Evolutionary conservation across 2,888 invertebrate genomes (phyloP), one percentile per base, ranked within the genome.

Genomic region (Stomorhina lunata): DNA sequence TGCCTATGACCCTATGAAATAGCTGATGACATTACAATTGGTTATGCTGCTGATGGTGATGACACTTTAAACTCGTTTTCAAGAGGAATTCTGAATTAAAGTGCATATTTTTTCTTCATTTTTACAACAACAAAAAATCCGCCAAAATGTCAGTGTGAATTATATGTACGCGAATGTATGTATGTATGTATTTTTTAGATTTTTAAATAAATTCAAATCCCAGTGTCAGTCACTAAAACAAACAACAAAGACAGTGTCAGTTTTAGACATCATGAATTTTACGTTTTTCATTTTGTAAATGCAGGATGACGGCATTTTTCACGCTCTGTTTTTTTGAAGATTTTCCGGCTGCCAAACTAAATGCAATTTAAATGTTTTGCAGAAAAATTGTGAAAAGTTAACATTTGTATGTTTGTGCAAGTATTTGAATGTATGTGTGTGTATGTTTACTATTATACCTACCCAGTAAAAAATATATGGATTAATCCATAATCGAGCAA

Each of bases 281-380:
- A 48, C 68, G 43, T 68, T 68, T 29, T 57, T 76, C 50, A 68
- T 50, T n/a, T n/a, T 53, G 68, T 20, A 9, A 34, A 15, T 48
- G 34, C 32, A 25, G 9, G 9, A 57, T 45, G 32, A 25, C 9
- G 12, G 27, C 9, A 2, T 50, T 32, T 17, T 17, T 59, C 50
- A 9, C 20, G 9, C 4, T 10, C 17, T 40, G 17, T 12, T 63
- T 80, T 25, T 34, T 40, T 27, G 7, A 43, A 59, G 17, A 59
- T 48, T 34, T 59, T 32, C 15, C 50, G 40, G 59, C 43, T 27
- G 37, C 17, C 81, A 77, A 81, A 72, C 72, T 66, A 69, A 77
- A 55, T 72, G 76, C 34, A 81, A 72, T 77, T 77, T 71, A 65
- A 81, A 76, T 76, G 43, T 77, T 66, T 45, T 61, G 12, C 40